Evolutionary conservation across 2,113 vertebrate genomes (phyloP), one percentile per base, ranked within the genome.

Genomic region (Macroglossus sobrinus): DNA sequence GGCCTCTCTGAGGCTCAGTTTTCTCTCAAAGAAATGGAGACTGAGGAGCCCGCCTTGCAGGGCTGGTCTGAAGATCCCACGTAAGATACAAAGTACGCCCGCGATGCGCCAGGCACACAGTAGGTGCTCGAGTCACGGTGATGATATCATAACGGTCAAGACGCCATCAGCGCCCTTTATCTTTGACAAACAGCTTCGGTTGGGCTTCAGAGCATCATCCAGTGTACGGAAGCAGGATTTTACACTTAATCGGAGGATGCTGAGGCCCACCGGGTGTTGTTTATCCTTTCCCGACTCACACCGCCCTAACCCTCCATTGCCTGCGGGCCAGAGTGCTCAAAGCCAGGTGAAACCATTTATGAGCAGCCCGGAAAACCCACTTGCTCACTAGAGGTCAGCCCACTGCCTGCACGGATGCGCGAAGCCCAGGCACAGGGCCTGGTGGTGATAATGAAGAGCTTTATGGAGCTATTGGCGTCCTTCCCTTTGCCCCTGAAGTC

Each of bases 131-230:
- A 24, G 14, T 59, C 59, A 2, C 4, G 6, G 59, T 4, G 24
- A 33, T 12, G 2, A 0, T 9, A 0, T 18, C 33, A 1, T 4
- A 0, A 16, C 6, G 0, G 0, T 19, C 1, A 30, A 53, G 74
- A 10, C n/a, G 22, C 43, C 14, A 0, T 1, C 5, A 12, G 28
- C 3, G 15, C 26, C 30, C n/a, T 18, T 24, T 15, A 4, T 59
- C 35, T 47, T 8, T 7, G 24, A 38, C 4, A 19, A 43, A 3
- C 3, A 3, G 45, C 21, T 71, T 38, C 33, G 21, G 74, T 28
- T 18, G 18, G 84, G 61, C 75, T 19, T 9, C 33, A 35, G 61
- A 69, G 8, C 1, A 0, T n/a, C 8, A 3, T 19, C 21, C 30
- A 26, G 68, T 21, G 35, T n/a, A 0, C 33, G 19, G 14, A 5